Evolutionary conservation across 1,140 invertebrate species (phyloP).

Genomic region (Pseudomyrmex cubaensis): DNA sequence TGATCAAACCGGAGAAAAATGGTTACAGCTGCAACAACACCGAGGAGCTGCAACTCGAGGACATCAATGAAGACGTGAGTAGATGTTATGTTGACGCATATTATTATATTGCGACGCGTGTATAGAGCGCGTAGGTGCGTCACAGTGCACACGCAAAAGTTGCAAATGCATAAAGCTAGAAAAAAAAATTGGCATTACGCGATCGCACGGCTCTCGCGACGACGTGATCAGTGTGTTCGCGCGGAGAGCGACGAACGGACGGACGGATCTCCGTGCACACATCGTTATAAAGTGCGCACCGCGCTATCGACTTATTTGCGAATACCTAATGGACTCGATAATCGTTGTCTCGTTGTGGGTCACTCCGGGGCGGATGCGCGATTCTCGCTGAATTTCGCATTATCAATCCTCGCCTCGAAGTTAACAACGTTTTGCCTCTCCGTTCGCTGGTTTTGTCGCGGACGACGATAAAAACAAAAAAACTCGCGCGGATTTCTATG

Average conservation of each 20-base stretch:
- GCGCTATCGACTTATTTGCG: conserved; percentile 55
- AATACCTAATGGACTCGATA: conserved; percentile 55
- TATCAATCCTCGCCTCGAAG: conserved; percentile 21
- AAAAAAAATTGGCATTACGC: conserved; percentile 6
- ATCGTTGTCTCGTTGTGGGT: conserved; percentile 50
- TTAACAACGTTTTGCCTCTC: background rate
- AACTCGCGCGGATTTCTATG: background rate
- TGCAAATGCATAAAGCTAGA: background rate
- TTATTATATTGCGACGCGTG: conserved; percentile 26
- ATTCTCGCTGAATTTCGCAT: conserved; percentile 14
- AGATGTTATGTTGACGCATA: background rate
- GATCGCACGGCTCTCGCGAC: background rate
- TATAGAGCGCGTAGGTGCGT: background rate
- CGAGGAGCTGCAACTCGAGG: conserved; percentile 78
- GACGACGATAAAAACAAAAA: background rate
- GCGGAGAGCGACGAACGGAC: conserved; percentile 5
- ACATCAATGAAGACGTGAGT: conserved; percentile 77
- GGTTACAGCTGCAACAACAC: conserved; percentile 70
- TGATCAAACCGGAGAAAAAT: conserved; percentile 74
- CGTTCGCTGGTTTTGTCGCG: background rate
- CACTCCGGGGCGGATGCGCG: conserved; percentile 40
- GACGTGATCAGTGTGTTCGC: conserved; percentile 29
- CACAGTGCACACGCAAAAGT: conserved; percentile 5
- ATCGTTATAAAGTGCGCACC: conserved; percentile 15
- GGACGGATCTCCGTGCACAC: background rate